A percentile compares a stretch with the other conserved stretches of the same genome.
Evolutionary conservation across 1,140 invertebrate species (phyloP).

Genomic region (Listronotus oregonensis): DNA sequence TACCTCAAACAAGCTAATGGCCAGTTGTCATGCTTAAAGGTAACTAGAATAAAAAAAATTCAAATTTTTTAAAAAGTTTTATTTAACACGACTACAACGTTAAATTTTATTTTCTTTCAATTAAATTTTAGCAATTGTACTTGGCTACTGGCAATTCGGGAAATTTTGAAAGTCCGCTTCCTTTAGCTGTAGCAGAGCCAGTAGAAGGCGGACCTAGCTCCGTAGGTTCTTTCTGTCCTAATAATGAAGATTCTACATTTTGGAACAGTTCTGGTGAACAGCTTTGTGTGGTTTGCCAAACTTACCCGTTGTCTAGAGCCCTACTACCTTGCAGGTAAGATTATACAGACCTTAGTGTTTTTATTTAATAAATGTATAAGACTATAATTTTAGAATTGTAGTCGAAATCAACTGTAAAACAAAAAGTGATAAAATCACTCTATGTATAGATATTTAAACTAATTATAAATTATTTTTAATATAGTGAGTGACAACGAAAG

Average conservation of each 20-base stretch:
- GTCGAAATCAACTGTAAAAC: no score
- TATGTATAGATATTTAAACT: no score
- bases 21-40: constrained; percentile 79
- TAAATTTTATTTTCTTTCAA: neutral
- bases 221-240: constrained; percentile 55
- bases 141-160: constrained; percentile 69
- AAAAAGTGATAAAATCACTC: no score
- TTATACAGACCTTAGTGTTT: constrained; percentile 10
- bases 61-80: no score
- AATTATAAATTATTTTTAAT: no score
- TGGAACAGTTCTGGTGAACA: constrained; percentile 66
- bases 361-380: no score
- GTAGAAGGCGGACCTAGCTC: constrained; percentile 48
- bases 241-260: constrained; percentile 49
- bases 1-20: constrained; percentile 83
- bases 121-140: constrained; percentile 71
- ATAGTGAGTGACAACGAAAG: no score
- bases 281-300: constrained; percentile 81
- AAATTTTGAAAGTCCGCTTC: constrained; percentile 59
- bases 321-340: constrained; percentile 71
- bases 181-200: constrained; percentile 52
- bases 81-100: neutral
- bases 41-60: constrained; percentile 52
- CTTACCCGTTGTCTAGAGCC: constrained; percentile 74
- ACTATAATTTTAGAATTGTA: no score